phyloP scores from a whole-genome alignment of 2,888 invertebrate species.

The Clitarchus hookeri region DNA sequence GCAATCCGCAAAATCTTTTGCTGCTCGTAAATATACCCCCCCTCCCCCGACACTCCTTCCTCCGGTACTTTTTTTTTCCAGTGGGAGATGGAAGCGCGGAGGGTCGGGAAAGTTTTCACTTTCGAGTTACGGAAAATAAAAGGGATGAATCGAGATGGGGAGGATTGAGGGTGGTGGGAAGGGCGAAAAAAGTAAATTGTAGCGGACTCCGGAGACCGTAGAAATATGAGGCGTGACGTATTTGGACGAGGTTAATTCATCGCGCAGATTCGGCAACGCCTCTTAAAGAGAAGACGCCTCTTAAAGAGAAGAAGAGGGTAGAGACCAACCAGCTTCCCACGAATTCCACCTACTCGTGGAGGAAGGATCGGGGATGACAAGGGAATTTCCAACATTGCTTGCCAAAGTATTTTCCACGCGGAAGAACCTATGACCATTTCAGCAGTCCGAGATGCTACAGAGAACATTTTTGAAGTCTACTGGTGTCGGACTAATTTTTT shows the following conservation, averaged over 20 bases:
- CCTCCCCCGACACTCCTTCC: background rate
- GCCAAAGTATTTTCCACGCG: too few species aligned
- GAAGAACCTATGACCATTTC: too few species aligned
- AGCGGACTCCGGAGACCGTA: background rate
- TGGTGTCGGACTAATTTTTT: too few species aligned
- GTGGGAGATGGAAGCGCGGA: background rate
- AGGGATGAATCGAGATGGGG: background rate
- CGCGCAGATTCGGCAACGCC: background rate
- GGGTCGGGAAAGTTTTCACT: background rate
- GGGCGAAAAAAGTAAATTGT: background rate
- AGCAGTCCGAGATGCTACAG: too few species aligned
- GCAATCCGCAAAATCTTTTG: conserved; percentile 2
- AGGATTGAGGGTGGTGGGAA: too few species aligned
- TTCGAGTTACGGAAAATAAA: background rate
- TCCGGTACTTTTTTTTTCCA: too few species aligned
- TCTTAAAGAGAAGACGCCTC: too few species aligned
- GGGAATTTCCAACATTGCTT: too few species aligned
- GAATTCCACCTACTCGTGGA: too few species aligned
- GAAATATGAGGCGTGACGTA: background rate
- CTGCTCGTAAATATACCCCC: background rate
- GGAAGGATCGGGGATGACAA: too few species aligned
- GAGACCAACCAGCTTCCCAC: too few species aligned
- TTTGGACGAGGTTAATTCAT: background rate
- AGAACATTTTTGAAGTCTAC: too few species aligned
- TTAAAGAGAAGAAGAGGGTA: background rate